Evolutionary conservation across 2,888 invertebrate genomes (phyloP).

Genomic region (Agrotis ipsilon): DNA sequence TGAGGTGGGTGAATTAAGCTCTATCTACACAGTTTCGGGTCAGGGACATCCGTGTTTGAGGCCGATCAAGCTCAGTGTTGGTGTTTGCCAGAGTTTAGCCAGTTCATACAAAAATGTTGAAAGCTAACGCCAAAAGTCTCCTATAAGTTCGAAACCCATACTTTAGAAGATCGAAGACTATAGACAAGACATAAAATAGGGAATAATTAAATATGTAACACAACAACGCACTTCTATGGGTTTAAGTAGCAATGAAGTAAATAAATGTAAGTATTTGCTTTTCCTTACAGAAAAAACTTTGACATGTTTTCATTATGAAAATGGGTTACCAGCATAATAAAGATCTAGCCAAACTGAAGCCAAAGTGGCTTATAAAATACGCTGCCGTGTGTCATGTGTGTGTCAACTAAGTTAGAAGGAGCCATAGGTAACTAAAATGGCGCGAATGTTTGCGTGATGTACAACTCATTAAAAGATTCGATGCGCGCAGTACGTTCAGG

Average conservation of each 20-base stretch:
- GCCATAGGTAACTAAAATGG: neutral
- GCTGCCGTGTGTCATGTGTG: too few species aligned
- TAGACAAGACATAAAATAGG: neutral
- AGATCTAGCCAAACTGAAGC: neutral
- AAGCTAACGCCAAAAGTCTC: neutral
- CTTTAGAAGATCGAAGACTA: too few species aligned
- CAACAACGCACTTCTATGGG: constrained; percentile 19
- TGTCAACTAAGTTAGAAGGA: neutral
- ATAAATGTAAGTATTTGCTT: neutral
- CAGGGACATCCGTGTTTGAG: too few species aligned
- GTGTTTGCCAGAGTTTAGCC: neutral
- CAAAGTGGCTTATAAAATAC: too few species aligned
- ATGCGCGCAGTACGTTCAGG: neutral
- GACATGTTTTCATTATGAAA: neutral
- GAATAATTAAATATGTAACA: neutral
- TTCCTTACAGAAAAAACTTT: neutral
- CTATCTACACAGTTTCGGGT: neutral
- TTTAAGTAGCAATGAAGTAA: constrained; percentile 9
- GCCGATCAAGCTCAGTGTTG: neutral
- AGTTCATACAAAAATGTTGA: too few species aligned
- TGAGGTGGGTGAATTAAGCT: neutral
- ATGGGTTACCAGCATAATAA: neutral
- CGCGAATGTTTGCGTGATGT: neutral
- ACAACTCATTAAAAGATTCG: neutral
- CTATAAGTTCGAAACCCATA: too few species aligned